A percentile compares a stretch with the other conserved stretches of the same genome.
Evolutionary conservation across 2,888 invertebrate species (phyloP).

Genomic region (Venusia cambrica): DNA sequence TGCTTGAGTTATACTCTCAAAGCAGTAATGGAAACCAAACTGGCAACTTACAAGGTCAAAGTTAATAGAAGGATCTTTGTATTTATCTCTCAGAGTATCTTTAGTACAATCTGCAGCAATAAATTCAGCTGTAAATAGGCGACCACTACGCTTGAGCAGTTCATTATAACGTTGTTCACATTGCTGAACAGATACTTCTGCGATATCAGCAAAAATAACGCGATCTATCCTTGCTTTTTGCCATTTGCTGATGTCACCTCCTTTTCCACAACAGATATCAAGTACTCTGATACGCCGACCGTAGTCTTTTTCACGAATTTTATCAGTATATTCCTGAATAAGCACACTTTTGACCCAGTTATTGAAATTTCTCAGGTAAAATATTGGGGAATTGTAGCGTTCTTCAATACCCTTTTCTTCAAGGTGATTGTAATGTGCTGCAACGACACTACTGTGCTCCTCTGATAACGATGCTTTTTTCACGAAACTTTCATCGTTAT

Average conservation of each 20-base stretch:
- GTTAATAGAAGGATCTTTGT: conserved; percentile 87
- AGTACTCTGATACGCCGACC: conserved; percentile 87
- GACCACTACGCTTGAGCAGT: conserved; percentile 69
- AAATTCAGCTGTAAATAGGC: conserved; percentile 92
- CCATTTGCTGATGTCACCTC: conserved; percentile 99
- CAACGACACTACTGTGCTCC: conserved; percentile 85
- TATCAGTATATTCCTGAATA: conserved; percentile 90
- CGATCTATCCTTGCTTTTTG: conserved; percentile 89
- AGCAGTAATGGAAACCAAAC: conserved; percentile 98
- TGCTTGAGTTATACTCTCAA: conserved; percentile 93
- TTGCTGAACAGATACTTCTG: conserved; percentile 94
- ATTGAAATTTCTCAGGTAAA: conserved; percentile 97
- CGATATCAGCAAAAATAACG: conserved; percentile 96
- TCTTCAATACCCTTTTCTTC: conserved; percentile 90
- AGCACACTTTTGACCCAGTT: conserved; percentile 99
- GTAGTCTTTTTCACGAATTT: conserved; percentile 84
- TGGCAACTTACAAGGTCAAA: conserved; percentile 97
- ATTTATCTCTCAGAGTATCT: conserved; percentile 87
- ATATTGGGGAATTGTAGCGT: conserved; percentile 93
- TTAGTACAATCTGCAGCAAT: conserved; percentile 96
- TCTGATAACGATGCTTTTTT: conserved; percentile 24
- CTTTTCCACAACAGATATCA: conserved; percentile 99
- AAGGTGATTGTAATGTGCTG: conserved; percentile 95
- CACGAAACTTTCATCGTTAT: conserved; percentile 14
- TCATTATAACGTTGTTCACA: conserved; percentile 92